Conservation (phyloP, 2,113 vertebrate genomes). For the Cnemophilus loriae region DNA sequence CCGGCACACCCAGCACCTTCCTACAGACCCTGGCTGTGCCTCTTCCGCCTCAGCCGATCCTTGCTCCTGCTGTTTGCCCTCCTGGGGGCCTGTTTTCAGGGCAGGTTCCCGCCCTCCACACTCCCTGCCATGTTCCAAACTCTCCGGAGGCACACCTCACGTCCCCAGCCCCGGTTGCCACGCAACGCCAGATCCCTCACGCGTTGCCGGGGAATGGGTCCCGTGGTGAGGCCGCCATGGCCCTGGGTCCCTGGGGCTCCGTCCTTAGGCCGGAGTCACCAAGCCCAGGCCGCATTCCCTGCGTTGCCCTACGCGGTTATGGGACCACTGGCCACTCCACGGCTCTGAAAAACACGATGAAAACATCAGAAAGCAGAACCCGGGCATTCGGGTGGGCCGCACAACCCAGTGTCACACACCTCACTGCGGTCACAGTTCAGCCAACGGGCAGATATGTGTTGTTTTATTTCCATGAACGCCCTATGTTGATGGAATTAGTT, state of each 20-base stretch:
- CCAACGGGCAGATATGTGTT: fast-evolving
- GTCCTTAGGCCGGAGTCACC: fast-evolving
- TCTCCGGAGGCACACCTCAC: not conserved
- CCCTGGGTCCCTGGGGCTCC: fast-evolving
- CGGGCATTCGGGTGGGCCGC: fast-evolving
- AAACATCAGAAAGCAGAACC: not conserved
- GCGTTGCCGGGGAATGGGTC: not conserved
- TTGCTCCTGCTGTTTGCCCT: not conserved
- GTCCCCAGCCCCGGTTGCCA: not conserved
- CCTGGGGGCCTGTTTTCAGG: not conserved
- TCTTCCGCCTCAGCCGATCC: fast-evolving
- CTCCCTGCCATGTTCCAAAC: not conserved
- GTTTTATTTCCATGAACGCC: not conserved
- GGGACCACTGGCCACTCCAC: not conserved
- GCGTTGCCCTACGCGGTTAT: fast-evolving
- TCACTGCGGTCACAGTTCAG: fast-evolving
- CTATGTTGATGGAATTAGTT: not conserved
- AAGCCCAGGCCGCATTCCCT: fast-evolving
- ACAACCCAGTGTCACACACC: fast-evolving
- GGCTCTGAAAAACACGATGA: not conserved
- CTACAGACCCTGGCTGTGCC: fast-evolving
- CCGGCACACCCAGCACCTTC: not conserved
- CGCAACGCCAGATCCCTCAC: not conserved
- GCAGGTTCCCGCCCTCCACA: not conserved
- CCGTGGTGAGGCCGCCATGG: not conserved